Base-by-base conservation (phyloP, 2,113 vertebrate genomes). In the Thalassarche chlororhynchos region DNA sequence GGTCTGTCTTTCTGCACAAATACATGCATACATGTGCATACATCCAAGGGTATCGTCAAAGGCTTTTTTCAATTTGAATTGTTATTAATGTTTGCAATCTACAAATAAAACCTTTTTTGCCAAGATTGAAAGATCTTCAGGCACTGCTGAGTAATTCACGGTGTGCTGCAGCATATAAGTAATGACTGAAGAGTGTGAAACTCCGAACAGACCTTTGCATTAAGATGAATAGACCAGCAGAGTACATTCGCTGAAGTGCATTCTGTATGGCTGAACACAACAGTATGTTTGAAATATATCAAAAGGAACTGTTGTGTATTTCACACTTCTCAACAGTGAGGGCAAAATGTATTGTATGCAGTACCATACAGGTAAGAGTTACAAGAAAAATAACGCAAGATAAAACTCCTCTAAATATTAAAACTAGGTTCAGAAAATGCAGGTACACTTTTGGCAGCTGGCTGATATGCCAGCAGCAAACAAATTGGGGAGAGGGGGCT, bases 151-250 rank as follows among this genome's bases (percentile, higher is more conserved):
- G 84, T 87, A 87, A 96, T 69, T 90, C 62, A 69, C 31, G 79
- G 28, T 60, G 55, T 95, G 57, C 81, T 19, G 44, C 80, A 76
- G 91, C 84, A 60, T 25, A 14, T 57, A 93, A 94, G 62, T 58
- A 86, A 82, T 92, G 87, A 88, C 91, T 85, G 87, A 93, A 83
- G 44, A 82, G 78, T 80, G 71, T 90, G 93, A 92, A 95, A 75
- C 61, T 87, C 77, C 0, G 7, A 85, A 60, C 58, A 85, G 44
- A 88, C 54, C 74, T 94, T 76, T 87, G 61, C 94, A 91, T 89
- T 91, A 94, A 91, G 87, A 97, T 83, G 70, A 96, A 95, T 95
- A 82, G 84, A 72, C 32, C 26, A 65, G 38, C 89, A 78, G 69
- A 95, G 80, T 47, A 69, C 80, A 58, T 74, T 89, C 0, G 0